Conservation (phyloP, 2,888 invertebrate species). For the Parnassius mnemosyne region DNA sequence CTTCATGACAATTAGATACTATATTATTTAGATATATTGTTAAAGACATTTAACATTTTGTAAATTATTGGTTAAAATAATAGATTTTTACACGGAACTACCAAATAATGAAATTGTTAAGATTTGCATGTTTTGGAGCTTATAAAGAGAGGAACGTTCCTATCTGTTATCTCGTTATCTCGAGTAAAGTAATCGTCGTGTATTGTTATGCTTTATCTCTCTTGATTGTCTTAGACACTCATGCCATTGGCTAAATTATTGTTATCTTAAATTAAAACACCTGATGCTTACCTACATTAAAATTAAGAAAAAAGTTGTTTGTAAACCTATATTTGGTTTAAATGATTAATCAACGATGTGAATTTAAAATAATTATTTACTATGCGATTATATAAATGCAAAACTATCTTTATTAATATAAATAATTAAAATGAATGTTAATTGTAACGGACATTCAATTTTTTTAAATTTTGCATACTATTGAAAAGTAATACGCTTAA, state of each 20-base stretch:
- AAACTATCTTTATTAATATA: too few species aligned
- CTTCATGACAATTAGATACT: neutral
- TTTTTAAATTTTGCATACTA: too few species aligned
- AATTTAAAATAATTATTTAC: too few species aligned
- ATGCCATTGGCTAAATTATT: constrained; percentile 19
- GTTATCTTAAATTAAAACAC: constrained; percentile 20
- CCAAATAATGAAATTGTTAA: neutral
- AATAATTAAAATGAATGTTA: too few species aligned
- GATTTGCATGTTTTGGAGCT: constrained; percentile 11
- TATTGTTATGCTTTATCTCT: constrained; percentile 42
- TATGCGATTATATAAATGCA: too few species aligned
- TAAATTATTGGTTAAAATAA: neutral
- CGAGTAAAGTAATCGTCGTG: constrained; percentile 35
- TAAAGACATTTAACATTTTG: neutral
- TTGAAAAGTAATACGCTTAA: too few species aligned
- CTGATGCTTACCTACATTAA: neutral
- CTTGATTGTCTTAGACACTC: constrained; percentile 29
- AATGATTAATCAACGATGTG: too few species aligned
- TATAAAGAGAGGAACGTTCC: constrained; percentile 5
- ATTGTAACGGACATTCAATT: too few species aligned
- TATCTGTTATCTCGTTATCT: constrained; percentile 36
- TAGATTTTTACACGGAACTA: too few species aligned
- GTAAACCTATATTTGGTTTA: too few species aligned
- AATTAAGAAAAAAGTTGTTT: too few species aligned
- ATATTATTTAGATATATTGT: neutral